Percentiles rank a stretch among this genome's conserved stretches.
These are phyloP conservation scores for Alectura lathami DNA, from an alignment of 2,113 vertebrate genomes.

Conservation along the genomic window DNA sequence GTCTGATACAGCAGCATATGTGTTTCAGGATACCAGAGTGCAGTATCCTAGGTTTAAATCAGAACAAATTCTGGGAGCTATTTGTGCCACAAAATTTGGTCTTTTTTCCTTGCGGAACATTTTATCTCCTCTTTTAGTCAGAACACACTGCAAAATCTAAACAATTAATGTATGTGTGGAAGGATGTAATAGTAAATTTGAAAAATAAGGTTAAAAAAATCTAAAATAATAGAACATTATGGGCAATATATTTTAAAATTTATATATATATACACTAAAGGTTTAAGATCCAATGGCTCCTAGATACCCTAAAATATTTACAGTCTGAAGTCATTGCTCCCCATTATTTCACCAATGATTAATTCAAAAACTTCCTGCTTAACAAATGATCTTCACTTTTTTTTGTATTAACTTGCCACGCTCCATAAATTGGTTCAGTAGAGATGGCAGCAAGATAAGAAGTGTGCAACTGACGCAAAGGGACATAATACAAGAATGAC, in stretches of 20 bases:
- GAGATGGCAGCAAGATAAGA: conserved; percentile 22
- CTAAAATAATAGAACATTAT: neutral
- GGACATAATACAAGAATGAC: neutral
- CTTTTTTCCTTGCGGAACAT: neutral
- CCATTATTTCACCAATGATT: conserved; percentile 27
- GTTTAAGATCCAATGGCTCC: neutral
- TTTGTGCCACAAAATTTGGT: neutral
- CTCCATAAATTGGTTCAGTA: neutral
- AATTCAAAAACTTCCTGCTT: conserved; percentile 38
- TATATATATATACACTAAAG: neutral
- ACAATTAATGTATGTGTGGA: neutral
- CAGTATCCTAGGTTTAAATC: neutral
- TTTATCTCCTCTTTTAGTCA: neutral
- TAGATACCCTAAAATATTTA: neutral
- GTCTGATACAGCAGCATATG: neutral
- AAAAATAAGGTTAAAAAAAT: neutral
- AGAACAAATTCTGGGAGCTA: neutral
- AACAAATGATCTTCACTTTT: conserved; percentile 1
- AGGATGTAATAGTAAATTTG: neutral
- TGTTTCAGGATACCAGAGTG: neutral
- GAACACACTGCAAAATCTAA: neutral
- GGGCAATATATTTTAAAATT: neutral
- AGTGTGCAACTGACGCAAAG: neutral
- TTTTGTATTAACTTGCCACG: neutral
- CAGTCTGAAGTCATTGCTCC: neutral